Percentiles rank a stretch among this genome's conserved stretches.
These are phyloP conservation scores for Crematogaster levior DNA, from an alignment of 2,888 invertebrate species.

Conservation along the genomic window DNA sequence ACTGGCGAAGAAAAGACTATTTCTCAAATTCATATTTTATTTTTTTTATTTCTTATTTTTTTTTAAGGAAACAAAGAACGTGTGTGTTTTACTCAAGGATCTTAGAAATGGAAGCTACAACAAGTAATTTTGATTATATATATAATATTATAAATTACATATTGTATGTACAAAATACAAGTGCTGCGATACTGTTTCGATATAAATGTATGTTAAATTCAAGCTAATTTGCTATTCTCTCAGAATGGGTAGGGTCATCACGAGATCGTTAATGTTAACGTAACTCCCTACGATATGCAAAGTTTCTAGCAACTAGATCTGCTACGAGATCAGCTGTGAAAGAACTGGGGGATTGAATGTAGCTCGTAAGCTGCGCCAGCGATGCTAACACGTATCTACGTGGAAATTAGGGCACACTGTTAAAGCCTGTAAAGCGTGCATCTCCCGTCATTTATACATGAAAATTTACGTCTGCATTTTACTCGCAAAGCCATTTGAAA, in stretches of 20 bases:
- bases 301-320: conserved; percentile 49
- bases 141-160: neutral
- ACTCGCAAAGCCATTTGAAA: conserved; percentile 35
- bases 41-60: neutral
- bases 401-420: conserved; percentile 41
- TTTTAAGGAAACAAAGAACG: neutral
- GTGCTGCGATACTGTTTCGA: neutral
- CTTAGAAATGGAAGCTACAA: neutral
- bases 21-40: neutral
- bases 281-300: conserved; percentile 44
- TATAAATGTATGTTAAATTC: conserved; percentile 1
- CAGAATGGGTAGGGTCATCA: conserved; percentile 32
- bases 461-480: conserved; percentile 43
- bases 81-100: neutral
- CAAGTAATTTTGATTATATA: neutral
- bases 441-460: conserved; percentile 28
- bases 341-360: conserved; percentile 48
- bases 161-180: no score
- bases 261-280: conserved; percentile 51
- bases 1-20: no score
- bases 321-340: conserved; percentile 47
- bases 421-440: conserved; percentile 38
- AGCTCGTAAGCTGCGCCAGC: conserved; percentile 41
- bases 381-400: conserved; percentile 36
- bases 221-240: conserved; percentile 28